Percentiles rank a stretch among this genome's conserved stretches.
phyloP scores from a whole-genome alignment of 2,888 invertebrate genomes.

The Norana najaformis region DNA sequence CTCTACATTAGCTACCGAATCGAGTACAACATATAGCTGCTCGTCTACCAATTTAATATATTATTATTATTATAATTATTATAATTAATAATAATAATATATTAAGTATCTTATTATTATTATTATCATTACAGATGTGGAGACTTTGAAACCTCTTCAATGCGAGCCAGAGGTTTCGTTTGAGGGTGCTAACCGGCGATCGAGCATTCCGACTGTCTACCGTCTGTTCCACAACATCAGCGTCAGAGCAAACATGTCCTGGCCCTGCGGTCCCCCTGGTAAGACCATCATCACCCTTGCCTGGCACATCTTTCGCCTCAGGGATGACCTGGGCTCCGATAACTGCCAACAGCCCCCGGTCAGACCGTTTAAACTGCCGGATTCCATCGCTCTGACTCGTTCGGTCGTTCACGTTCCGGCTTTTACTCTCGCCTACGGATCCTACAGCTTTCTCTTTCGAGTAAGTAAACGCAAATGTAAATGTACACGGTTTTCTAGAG shows the following conservation, averaged over 20 bases:
- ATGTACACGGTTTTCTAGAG: too few relatives aligned
- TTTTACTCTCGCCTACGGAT: background rate
- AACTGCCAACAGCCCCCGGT: background rate
- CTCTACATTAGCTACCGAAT: too few relatives aligned
- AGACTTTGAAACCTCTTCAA: background rate
- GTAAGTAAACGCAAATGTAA: too few relatives aligned
- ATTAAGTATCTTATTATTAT: background rate
- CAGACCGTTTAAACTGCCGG: background rate
- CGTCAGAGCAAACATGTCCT: background rate
- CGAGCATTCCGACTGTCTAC: background rate
- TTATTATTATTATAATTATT: too few relatives aligned
- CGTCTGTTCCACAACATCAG: slow-evolving; percentile 6
- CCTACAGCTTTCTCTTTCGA: background rate
- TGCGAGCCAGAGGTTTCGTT: background rate
- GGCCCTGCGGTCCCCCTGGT: background rate
- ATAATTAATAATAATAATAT: background rate
- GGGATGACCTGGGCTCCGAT: background rate
- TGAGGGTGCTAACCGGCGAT: background rate
- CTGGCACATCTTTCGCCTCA: background rate
- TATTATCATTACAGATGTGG: background rate
- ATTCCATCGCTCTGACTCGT: background rate
- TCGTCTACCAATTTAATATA: too few relatives aligned
- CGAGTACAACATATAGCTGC: too few relatives aligned
- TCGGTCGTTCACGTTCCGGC: background rate
- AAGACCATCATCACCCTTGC: background rate